Evolutionary conservation across 2,888 invertebrate genomes (phyloP).

Genomic region (Pristionchus exspectatus): DNA sequence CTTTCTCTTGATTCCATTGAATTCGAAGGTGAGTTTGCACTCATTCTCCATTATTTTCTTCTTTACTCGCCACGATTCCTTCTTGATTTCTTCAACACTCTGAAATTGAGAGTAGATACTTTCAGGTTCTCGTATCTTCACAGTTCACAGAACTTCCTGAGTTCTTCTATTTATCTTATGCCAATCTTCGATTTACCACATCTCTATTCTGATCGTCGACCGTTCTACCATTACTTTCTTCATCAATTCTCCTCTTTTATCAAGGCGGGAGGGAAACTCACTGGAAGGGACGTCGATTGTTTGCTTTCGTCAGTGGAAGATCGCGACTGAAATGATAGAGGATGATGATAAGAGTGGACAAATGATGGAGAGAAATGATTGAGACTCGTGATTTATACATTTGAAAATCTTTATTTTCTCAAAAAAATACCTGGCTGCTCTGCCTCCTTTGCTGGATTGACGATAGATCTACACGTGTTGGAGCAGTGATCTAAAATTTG

Average conservation of each 20-base stretch:
- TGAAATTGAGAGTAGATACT: not conserved
- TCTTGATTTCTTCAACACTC: conserved; percentile 27
- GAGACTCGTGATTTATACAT: not conserved
- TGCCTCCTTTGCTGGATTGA: conserved; percentile 1
- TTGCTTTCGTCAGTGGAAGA: conserved; percentile 13
- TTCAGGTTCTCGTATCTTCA: not conserved
- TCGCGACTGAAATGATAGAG: conserved; percentile 29
- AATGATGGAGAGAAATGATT: not conserved
- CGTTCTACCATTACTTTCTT: not conserved
- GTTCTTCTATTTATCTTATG: not conserved
- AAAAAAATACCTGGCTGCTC: not conserved
- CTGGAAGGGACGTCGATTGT: not conserved
- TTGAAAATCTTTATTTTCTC: no score
- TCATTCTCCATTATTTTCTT: conserved; percentile 34
- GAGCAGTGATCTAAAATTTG: not conserved
- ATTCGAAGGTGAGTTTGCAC: conserved; percentile 30
- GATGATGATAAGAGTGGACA: conserved; percentile 6
- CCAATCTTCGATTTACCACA: not conserved
- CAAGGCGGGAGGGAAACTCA: conserved; percentile 30
- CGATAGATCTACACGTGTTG: not conserved
- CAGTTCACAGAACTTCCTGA: not conserved
- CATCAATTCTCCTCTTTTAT: not conserved
- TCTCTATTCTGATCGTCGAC: not conserved
- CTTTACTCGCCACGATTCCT: not conserved
- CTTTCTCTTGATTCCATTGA: not conserved